These are phyloP conservation scores for Lasioglossum leucozonium DNA, from an alignment of 2,888 invertebrate genomes.

Conservation along the genomic window DNA sequence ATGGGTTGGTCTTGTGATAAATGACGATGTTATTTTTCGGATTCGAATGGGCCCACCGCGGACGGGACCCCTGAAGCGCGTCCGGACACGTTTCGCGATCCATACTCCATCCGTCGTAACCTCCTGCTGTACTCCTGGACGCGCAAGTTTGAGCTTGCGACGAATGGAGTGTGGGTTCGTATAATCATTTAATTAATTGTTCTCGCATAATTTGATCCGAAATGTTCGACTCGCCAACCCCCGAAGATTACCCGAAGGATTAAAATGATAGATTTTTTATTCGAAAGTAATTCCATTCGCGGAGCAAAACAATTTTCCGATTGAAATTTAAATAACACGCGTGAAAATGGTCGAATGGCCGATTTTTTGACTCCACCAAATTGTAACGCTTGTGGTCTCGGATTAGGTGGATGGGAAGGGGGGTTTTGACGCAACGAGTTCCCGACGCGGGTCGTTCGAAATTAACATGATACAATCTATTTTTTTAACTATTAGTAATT, in stretches of 20 bases:
- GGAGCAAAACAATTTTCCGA: neutral
- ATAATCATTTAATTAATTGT: no score
- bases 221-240: neutral
- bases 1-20: no score
- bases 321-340: neutral
- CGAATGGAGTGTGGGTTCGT: no score
- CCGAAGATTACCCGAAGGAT: neutral
- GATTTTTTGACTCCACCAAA: neutral
- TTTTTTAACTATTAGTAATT: slow-evolving; percentile 5
- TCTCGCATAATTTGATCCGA: neutral
- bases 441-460: neutral
- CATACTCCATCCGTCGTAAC: no score
- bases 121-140: no score
- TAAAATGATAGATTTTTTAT: neutral
- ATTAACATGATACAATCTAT: neutral
- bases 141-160: no score
- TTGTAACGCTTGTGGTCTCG: neutral
- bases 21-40: no score
- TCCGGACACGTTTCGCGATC: no score
- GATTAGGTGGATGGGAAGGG: neutral
- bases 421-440: neutral
- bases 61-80: no score
- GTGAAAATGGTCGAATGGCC: neutral
- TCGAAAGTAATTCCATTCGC: neutral
- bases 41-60: no score